Conservation (phyloP, 2,797 vertebrate species). For the Onychomys leucogaster region DNA sequence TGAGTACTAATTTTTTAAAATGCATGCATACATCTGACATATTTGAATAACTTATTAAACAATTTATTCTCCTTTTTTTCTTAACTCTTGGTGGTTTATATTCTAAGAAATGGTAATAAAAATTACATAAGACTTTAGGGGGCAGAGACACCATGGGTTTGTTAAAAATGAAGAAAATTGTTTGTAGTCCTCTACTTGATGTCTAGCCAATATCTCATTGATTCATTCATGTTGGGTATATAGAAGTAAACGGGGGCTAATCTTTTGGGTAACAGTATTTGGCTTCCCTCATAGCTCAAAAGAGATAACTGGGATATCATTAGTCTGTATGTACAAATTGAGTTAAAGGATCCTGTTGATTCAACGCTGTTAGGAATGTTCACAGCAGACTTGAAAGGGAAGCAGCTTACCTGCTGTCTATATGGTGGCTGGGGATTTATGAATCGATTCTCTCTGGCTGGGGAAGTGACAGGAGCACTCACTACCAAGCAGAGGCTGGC, state of each 20-base stretch:
- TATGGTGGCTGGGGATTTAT: neutral
- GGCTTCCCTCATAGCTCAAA: conserved; percentile 19
- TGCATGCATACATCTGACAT: conserved; percentile 12
- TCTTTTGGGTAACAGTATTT: conserved; percentile 11
- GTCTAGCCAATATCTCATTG: neutral
- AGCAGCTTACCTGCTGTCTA: conserved; percentile 13
- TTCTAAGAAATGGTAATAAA: conserved; percentile 30
- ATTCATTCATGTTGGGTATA: conserved; percentile 8
- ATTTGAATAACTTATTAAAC: conserved; percentile 5
- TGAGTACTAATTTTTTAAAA: neutral
- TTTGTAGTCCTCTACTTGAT: neutral
- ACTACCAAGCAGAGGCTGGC: neutral
- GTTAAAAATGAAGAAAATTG: neutral
- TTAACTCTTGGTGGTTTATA: conserved; percentile 42
- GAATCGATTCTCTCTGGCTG: neutral
- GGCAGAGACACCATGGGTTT: neutral
- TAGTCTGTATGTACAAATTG: neutral
- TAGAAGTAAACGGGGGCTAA: neutral
- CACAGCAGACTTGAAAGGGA: neutral
- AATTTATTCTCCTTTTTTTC: neutral
- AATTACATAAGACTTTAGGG: neutral
- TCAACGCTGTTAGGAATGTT: conserved; percentile 11
- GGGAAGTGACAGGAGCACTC: neutral
- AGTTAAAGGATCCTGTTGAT: neutral
- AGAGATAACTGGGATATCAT: neutral